Evolutionary conservation across 2,888 invertebrate genomes (phyloP).

Genomic region (Meiosimyza decipiens): DNA sequence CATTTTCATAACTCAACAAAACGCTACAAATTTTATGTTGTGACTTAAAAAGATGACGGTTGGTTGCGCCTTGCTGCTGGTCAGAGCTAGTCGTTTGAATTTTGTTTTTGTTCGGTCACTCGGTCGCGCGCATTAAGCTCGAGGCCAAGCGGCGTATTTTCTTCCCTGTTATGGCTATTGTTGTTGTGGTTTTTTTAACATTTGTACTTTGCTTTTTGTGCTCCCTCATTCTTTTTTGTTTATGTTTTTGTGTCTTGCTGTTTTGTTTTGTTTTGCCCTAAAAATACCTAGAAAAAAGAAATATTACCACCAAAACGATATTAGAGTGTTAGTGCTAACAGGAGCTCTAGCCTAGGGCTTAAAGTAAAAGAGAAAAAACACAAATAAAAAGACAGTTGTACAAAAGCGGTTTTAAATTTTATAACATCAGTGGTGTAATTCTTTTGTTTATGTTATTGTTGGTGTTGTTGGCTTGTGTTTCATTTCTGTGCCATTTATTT

Average conservation of each 20-base stretch:
- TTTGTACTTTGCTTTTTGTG: no score
- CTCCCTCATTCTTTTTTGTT: no score
- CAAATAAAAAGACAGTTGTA: background rate
- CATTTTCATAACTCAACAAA: no score
- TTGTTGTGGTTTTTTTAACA: background rate
- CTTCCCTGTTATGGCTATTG: background rate
- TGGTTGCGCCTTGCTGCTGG: no score
- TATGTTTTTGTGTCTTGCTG: background rate
- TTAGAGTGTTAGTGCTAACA: no score
- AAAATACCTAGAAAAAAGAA: no score
- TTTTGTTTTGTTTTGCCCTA: background rate
- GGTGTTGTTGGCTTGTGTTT: slow-evolving; percentile 49
- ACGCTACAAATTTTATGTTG: no score
- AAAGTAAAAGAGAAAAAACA: background rate
- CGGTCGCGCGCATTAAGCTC: slow-evolving; percentile 8
- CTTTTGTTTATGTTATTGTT: slow-evolving; percentile 49
- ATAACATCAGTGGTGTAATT: no score
- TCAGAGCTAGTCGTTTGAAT: background rate
- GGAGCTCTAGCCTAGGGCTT: no score
- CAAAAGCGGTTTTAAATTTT: slow-evolving; percentile 4
- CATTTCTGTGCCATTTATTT: slow-evolving; percentile 56
- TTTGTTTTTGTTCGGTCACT: background rate
- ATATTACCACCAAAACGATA: no score
- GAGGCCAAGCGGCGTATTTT: slow-evolving; percentile 53
- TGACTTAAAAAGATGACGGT: no score